A percentile compares a stretch with the other conserved stretches of the same genome.
Evolutionary conservation across 2,888 invertebrate species (phyloP).

Genomic region (Microplitis deprimator): DNA sequence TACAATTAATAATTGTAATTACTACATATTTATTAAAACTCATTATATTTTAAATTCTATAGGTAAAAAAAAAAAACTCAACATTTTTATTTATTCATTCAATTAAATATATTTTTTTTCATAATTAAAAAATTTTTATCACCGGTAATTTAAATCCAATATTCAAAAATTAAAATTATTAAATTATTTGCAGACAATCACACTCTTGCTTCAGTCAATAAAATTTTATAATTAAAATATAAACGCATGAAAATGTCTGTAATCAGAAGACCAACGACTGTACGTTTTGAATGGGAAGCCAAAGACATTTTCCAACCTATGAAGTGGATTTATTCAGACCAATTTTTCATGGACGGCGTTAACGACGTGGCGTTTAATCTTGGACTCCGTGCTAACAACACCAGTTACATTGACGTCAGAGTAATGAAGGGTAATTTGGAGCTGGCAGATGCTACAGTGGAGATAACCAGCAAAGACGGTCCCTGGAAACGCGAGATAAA

Average conservation of each 20-base stretch:
- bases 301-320: background rate
- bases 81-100: too few species aligned
- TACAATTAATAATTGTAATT: too few species aligned
- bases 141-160: too few species aligned
- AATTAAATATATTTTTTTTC: too few species aligned
- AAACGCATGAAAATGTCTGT: background rate
- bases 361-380: background rate
- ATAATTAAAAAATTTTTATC: too few species aligned
- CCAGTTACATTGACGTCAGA: background rate
- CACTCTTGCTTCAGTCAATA: too few species aligned
- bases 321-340: background rate
- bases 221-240: too few species aligned
- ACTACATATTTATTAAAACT: too few species aligned
- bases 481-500: background rate
- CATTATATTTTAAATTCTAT: too few species aligned
- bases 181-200: too few species aligned
- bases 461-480: background rate
- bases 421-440: background rate
- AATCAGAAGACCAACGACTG: background rate
- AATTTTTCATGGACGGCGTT: background rate
- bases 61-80: too few species aligned
- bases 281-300: background rate
- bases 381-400: background rate
- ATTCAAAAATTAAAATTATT: too few species aligned
- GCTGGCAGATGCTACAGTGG: background rate